Conservation (phyloP, 2,888 invertebrate genomes). For the Abrostola triplasia region DNA sequence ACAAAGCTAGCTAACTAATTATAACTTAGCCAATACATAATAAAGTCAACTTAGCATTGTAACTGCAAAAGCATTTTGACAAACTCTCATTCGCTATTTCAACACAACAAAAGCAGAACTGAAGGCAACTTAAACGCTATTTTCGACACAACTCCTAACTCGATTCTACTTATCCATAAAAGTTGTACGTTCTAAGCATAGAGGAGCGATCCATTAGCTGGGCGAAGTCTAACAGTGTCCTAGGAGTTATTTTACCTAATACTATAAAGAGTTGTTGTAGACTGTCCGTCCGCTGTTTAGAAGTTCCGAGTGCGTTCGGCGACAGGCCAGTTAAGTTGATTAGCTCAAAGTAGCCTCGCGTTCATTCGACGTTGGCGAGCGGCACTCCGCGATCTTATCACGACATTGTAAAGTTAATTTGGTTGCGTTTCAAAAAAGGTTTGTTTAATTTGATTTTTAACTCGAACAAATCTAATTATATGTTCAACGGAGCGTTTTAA, state of each 20-base stretch:
- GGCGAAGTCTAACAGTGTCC: slow-evolving; percentile 79
- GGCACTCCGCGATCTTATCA: slow-evolving; percentile 71
- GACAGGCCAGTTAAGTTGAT: slow-evolving; percentile 75
- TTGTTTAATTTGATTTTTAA: slow-evolving; percentile 65
- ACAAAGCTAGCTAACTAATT: not conserved
- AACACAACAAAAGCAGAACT: slow-evolving; percentile 67
- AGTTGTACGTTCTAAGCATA: slow-evolving; percentile 82
- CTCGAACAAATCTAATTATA: slow-evolving; percentile 59
- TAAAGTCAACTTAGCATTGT: slow-evolving; percentile 40
- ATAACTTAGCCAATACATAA: slow-evolving; percentile 19
- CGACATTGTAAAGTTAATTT: slow-evolving; percentile 70
- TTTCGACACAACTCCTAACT: slow-evolving; percentile 79
- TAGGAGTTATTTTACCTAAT: slow-evolving; percentile 82
- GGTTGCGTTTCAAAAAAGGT: slow-evolving; percentile 61
- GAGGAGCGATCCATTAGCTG: slow-evolving; percentile 83
- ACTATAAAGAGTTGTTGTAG: slow-evolving; percentile 82
- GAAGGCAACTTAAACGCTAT: slow-evolving; percentile 75
- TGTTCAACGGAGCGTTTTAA: slow-evolving; percentile 56
- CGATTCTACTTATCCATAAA: slow-evolving; percentile 83
- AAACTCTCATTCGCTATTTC: slow-evolving; percentile 61
- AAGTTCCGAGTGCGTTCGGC: slow-evolving; percentile 76
- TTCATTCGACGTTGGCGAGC: slow-evolving; percentile 69
- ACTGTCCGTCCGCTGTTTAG: slow-evolving; percentile 71
- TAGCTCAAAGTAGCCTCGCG: slow-evolving; percentile 70
- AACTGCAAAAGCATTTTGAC: slow-evolving; percentile 50